Conservation (phyloP, 2,797 vertebrate species). For the Sandelia bainsii region DNA sequence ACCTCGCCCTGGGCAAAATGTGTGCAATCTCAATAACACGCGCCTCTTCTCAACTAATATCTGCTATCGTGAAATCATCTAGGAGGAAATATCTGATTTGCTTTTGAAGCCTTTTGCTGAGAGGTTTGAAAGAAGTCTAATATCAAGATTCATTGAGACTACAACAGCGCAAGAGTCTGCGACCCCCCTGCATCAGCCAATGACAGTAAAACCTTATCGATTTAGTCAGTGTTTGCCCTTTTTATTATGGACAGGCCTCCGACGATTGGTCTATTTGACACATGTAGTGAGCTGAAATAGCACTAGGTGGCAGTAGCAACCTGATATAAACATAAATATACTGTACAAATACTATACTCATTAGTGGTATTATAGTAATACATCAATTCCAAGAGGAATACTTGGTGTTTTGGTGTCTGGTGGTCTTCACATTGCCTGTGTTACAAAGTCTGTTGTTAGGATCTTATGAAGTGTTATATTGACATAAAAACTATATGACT, state of each 20-base stretch:
- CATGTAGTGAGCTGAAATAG: slow-evolving; percentile 19
- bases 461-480: no score
- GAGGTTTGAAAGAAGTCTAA: slow-evolving; percentile 10
- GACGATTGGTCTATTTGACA: neutral
- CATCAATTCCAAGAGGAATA: no score
- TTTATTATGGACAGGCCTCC: slow-evolving; percentile 46
- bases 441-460: no score
- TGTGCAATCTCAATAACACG: slow-evolving; percentile 29
- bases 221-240: slow-evolving; percentile 44
- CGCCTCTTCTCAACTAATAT: slow-evolving; percentile 15
- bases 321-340: no score
- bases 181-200: slow-evolving; percentile 1
- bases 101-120: neutral
- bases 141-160: neutral
- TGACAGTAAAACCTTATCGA: slow-evolving; percentile 30
- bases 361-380: no score
- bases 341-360: no score
- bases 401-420: no score
- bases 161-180: neutral
- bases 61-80: slow-evolving; percentile 23
- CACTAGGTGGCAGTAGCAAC: slow-evolving; percentile 66
- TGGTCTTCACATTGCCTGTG: no score
- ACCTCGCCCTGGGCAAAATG: slow-evolving; percentile 40
- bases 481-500: neutral
- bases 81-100: slow-evolving; percentile 20